phyloP scores from a whole-genome alignment of 2,797 vertebrate genomes.

The Schizopygopsis malacanthus region DNA sequence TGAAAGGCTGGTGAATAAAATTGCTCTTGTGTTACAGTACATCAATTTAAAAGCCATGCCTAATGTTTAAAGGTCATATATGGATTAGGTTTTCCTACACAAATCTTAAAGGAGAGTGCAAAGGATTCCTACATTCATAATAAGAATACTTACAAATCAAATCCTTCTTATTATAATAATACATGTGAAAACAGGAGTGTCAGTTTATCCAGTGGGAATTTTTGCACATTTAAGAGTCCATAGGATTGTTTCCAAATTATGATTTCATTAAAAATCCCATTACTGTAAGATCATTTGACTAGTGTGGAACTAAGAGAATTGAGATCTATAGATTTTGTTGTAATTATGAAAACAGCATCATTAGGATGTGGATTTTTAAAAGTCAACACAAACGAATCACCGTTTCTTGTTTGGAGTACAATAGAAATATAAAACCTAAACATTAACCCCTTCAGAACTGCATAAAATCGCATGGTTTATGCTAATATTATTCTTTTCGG shows the following conservation, averaged over 20 bases:
- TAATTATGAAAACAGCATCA: background rate
- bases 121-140: background rate
- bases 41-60: background rate
- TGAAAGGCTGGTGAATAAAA: background rate
- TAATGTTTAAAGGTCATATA: background rate
- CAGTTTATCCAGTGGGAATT: background rate
- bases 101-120: background rate
- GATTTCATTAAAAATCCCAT: background rate
- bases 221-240: background rate
- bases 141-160: background rate
- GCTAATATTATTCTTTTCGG: background rate
- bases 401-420: background rate
- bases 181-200: background rate
- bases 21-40: background rate
- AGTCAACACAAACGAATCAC: background rate
- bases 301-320: background rate
- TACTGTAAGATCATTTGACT: background rate
- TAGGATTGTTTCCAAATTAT: background rate
- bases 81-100: background rate
- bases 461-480: background rate
- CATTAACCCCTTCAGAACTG: background rate
- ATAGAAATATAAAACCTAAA: background rate
- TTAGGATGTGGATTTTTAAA: background rate
- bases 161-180: background rate
- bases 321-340: too few relatives aligned